Evolutionary conservation across 1,140 invertebrate genomes (phyloP).

Genomic region (Wasmannia auropunctata): DNA sequence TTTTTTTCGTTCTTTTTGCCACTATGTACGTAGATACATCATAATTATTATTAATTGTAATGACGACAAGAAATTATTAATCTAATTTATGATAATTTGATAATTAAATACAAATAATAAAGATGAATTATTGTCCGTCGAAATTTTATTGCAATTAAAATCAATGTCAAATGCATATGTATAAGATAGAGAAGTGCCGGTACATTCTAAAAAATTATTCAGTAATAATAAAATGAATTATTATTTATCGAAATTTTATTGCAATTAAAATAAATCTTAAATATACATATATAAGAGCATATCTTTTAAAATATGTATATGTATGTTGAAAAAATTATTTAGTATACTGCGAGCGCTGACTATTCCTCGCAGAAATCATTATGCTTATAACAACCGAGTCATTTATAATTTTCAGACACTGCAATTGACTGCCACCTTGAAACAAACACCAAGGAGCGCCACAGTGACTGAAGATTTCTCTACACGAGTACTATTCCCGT

Average conservation of each 20-base stretch:
- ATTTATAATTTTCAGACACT: neutral
- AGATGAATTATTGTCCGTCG: neutral
- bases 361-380: neutral
- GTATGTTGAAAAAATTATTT: neutral
- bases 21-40: neutral
- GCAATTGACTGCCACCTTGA: neutral
- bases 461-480: conserved; percentile 11
- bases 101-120: neutral
- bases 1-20: too few relatives aligned
- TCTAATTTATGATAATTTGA: neutral
- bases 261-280: too few relatives aligned
- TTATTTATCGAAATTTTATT: neutral
- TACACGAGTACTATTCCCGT: conserved; percentile 14
- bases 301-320: too few relatives aligned
- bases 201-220: neutral
- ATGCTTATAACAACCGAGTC: neutral
- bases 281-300: too few relatives aligned
- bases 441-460: neutral
- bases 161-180: neutral
- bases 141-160: neutral
- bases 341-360: neutral
- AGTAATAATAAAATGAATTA: neutral
- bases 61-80: neutral
- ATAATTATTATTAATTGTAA: conserved; percentile 7
- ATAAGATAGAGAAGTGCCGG: neutral